Percentiles rank a stretch among this genome's conserved stretches.
phyloP scores from a whole-genome alignment of 1,140 invertebrate species.

The Drosophila lacteicornis region DNA sequence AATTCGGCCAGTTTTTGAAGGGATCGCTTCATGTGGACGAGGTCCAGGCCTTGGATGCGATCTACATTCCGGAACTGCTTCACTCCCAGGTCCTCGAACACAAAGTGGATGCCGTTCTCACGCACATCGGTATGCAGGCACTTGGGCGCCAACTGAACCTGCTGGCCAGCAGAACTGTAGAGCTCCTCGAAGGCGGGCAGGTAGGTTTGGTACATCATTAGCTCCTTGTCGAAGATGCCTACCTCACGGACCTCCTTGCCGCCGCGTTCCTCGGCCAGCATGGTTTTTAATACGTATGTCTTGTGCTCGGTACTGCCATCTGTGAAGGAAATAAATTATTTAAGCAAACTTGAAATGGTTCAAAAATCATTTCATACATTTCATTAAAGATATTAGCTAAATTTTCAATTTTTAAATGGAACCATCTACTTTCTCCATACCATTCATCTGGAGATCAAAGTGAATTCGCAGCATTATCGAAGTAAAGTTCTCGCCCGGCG shows the following conservation, averaged over 20 bases:
- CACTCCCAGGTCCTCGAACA: constrained; percentile 63
- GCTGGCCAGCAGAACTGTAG: constrained; percentile 59
- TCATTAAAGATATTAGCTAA: too few relatives aligned
- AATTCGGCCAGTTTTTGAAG: constrained; percentile 86
- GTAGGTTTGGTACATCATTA: constrained; percentile 64
- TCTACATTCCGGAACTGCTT: constrained; percentile 74
- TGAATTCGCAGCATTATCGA: constrained; percentile 70
- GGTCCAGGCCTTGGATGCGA: constrained; percentile 86
- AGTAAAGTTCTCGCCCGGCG: constrained; percentile 72
- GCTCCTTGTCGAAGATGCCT: constrained; percentile 64
- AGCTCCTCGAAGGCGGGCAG: constrained; percentile 65
- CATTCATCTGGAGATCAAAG: constrained; percentile 64
- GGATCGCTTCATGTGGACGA: constrained; percentile 85
- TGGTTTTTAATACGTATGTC: constrained; percentile 70
- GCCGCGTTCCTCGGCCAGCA: constrained; percentile 59
- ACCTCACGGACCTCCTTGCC: constrained; percentile 46
- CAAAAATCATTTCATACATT: too few relatives aligned
- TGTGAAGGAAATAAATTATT: constrained; percentile 1
- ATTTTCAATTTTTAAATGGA: too few relatives aligned
- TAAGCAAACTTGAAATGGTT: not conserved
- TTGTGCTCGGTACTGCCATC: constrained; percentile 61
- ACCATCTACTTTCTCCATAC: constrained; percentile 15
- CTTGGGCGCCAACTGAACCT: constrained; percentile 61
- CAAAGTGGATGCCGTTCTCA: constrained; percentile 50
- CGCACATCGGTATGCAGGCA: constrained; percentile 51